These are phyloP conservation scores for Oncorhynchus gorbuscha DNA, from an alignment of 2,113 vertebrate genomes.

Conservation along the genomic window DNA sequence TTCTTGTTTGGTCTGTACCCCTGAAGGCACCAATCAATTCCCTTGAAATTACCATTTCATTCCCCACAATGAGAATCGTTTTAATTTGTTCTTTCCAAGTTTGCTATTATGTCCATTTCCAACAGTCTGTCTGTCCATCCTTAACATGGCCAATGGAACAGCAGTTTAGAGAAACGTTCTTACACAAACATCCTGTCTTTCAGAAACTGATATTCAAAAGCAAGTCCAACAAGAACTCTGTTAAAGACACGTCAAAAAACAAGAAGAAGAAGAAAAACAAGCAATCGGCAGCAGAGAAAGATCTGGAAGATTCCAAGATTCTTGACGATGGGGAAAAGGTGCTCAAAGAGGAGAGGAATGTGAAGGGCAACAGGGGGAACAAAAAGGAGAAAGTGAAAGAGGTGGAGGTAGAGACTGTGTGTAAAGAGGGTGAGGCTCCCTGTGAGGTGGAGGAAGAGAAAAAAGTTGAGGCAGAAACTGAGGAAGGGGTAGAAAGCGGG, in stretches of 20 bases:
- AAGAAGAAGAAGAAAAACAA: conserved; percentile 68
- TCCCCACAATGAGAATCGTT: conserved; percentile 39
- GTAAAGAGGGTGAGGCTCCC: conserved; percentile 5
- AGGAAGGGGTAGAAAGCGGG: conserved; percentile 32
- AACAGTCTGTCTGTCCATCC: conserved; percentile 34
- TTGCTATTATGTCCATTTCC: conserved; percentile 34
- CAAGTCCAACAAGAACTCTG: conserved; percentile 75
- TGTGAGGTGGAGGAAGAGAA: conserved; percentile 23
- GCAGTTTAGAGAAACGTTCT: conserved; percentile 26
- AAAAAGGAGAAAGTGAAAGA: conserved; percentile 14
- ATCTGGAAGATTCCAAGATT: conserved; percentile 58
- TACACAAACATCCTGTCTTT: conserved; percentile 51
- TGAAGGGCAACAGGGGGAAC: conserved; percentile 17
- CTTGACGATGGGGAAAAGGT: conserved; percentile 47
- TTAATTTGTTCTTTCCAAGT: conserved; percentile 46
- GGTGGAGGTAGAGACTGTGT: conserved; percentile 8
- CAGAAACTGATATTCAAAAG: conserved; percentile 80
- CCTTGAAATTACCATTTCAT: conserved; percentile 40
- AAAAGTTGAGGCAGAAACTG: conserved; percentile 27
- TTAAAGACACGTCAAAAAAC: conserved; percentile 69
- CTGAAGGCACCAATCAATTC: conserved; percentile 34
- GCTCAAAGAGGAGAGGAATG: conserved; percentile 38
- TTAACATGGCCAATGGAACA: conserved; percentile 19
- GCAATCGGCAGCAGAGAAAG: conserved; percentile 45
- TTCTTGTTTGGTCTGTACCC: conserved; percentile 39